Conservation (phyloP, 2,113 vertebrate species). For the Microcebus ravelobensis region DNA sequence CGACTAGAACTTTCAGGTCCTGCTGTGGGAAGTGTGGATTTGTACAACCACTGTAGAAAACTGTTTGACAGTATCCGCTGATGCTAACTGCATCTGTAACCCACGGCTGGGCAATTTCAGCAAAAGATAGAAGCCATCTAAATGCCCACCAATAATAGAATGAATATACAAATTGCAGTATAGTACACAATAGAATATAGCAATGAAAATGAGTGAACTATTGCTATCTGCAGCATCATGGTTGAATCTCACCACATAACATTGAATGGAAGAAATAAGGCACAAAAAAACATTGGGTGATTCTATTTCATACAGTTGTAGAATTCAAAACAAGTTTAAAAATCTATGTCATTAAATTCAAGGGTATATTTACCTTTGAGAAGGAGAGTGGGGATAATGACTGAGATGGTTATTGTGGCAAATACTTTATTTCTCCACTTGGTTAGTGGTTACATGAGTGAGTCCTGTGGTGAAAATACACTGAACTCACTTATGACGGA, state of each 20-base stretch:
- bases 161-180: background rate
- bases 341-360: background rate
- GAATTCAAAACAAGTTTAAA: background rate
- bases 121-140: conserved; percentile 29
- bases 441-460: background rate
- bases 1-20: background rate
- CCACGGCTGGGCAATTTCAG: conserved; percentile 3
- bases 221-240: background rate
- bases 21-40: background rate
- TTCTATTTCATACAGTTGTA: background rate
- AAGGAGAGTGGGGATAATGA: background rate
- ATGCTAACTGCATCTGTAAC: background rate
- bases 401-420: background rate
- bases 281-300: background rate
- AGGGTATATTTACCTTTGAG: conserved; percentile 4
- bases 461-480: background rate
- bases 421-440: background rate
- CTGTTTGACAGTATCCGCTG: background rate
- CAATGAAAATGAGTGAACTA: background rate
- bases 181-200: background rate
- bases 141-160: conserved; percentile 14
- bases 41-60: background rate
- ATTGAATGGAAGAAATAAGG: background rate
- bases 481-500: background rate
- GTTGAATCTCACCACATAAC: conserved; percentile 24